A percentile compares a stretch with the other conserved stretches of the same genome.
Conservation (phyloP, 2,888 invertebrate species). For the Drosophila mettleri region DNA sequence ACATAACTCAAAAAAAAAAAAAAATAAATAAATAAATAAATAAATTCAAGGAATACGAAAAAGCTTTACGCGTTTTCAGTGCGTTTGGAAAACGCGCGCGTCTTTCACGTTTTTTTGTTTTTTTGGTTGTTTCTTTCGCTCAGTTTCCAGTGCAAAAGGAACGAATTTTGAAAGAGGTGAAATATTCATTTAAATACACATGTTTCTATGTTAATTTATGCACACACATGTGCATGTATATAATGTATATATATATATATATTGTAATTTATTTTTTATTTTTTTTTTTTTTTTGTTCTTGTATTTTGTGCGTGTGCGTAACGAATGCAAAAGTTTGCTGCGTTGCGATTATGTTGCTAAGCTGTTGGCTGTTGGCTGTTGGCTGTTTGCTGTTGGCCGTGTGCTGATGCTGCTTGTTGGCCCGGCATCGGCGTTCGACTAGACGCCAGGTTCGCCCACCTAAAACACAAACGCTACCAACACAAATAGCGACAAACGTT, state of each 20-base stretch:
- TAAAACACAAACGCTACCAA: conserved; percentile 44
- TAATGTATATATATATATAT: neutral
- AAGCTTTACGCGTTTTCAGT: conserved; percentile 24
- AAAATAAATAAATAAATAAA: neutral
- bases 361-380: conserved; percentile 19
- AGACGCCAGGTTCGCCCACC: conserved; percentile 77
- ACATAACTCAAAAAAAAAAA: conserved; percentile 7
- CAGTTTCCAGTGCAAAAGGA: conserved; percentile 28
- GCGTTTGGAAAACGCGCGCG: conserved; percentile 62
- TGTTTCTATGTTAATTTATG: conserved; percentile 10
- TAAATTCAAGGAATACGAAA: conserved; percentile 4
- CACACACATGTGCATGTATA: neutral
- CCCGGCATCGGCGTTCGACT: conserved; percentile 42
- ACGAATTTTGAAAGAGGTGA: conserved; percentile 54
- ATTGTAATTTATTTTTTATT: conserved; percentile 33
- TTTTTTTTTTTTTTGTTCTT: conserved; percentile 14
- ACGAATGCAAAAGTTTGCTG: conserved; percentile 43
- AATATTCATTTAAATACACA: conserved; percentile 24
- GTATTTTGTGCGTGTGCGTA: conserved; percentile 61
- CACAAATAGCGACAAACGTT: conserved; percentile 50
- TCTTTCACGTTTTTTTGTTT: conserved; percentile 10
- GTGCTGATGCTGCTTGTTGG: conserved; percentile 23
- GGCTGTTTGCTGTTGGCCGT: neutral
- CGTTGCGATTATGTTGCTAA: conserved; percentile 31
- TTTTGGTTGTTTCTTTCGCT: conserved; percentile 24